Percentiles rank a stretch among this genome's conserved stretches.
Evolutionary conservation across 2,797 vertebrate genomes (phyloP).

Genomic region (Falco biarmicus): DNA sequence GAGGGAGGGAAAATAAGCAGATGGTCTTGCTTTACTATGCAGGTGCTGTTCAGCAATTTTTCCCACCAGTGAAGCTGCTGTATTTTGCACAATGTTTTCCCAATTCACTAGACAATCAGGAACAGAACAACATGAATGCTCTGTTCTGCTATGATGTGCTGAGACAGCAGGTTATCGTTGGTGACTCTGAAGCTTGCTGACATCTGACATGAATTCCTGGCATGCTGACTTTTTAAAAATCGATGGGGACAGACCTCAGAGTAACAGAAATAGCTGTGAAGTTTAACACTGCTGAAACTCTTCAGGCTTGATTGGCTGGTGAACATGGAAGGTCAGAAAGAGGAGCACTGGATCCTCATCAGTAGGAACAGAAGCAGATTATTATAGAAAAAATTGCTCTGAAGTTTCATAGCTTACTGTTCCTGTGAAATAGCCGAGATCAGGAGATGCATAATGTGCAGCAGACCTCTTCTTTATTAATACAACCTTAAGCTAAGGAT

Average conservation of each 20-base stretch:
- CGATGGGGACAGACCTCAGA: constrained; percentile 74
- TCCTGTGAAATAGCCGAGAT: constrained; percentile 65
- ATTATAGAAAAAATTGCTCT: constrained; percentile 64
- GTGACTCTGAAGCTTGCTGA: constrained; percentile 74
- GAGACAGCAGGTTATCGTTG: constrained; percentile 74
- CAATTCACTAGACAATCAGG: constrained; percentile 76
- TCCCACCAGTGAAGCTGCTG: constrained; percentile 64
- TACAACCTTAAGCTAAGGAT: constrained; percentile 71
- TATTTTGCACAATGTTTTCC: constrained; percentile 74
- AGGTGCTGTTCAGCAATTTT: constrained; percentile 72
- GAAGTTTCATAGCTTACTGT: constrained; percentile 68
- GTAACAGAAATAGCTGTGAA: constrained; percentile 72
- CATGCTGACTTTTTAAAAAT: constrained; percentile 74
- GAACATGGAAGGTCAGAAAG: constrained; percentile 70
- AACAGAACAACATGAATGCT: constrained; percentile 62
- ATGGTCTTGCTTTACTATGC: constrained; percentile 73
- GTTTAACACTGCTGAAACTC: constrained; percentile 71
- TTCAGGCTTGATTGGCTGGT: constrained; percentile 70
- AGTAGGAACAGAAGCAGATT: constrained; percentile 71
- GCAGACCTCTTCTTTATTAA: constrained; percentile 72
- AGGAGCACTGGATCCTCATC: constrained; percentile 69
- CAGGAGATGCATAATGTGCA: constrained; percentile 70
- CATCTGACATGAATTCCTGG: constrained; percentile 78
- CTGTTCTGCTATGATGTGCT: constrained; percentile 67
- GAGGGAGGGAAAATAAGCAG: constrained; percentile 56